Evolutionary conservation across 2,113 vertebrate genomes (phyloP), one percentile per base, ranked within the genome.

Genomic region (Chinchilla lanigera): DNA sequence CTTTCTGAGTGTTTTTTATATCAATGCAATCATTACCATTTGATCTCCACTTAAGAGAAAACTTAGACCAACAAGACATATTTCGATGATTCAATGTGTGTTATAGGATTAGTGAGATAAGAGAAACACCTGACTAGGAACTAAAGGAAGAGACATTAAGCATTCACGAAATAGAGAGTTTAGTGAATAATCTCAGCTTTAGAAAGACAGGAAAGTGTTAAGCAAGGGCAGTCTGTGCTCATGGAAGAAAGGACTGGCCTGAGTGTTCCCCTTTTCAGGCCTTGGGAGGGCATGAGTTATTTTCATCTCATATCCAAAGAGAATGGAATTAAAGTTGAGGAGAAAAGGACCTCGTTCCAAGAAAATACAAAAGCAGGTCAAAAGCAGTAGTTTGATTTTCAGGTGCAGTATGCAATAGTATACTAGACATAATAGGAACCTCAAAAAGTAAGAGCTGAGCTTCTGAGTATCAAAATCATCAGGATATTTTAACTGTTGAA

Each of bases 341-440:
- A 19, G 89, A 84, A 17, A 93, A 89, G 22, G 28, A 33, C 11
- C 50, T 95, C 91, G 33, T 89, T 95, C 35, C 73, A 93, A 80
- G 54, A 78, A 95, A 91, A 93, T 84, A 73, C 12, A 75, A 63
- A 90, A 93, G 35, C 69, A 8, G 35, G 17, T 35, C 85, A 83
- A 54, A 58, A 33, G 20, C n/a, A 89, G n/a, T 81, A 71, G 35
- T 80, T 61, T 84, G 69, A 81, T 56, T 96, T 96, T 90, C 50
- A 93, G 44, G 20, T 58, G 2, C 10, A 61, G 7, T 35, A 7
- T 44, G 56, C 38, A 97, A 84, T 67, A 24, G 17, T 35, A 47
- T 35, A 38, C 28, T 56, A 52, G 28, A 89, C 89, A 69, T 54
- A 78, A 93, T 38, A 38, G 5, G 1, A 35, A 65, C 65, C 30